These are phyloP conservation scores for Chionomys nivalis DNA, from an alignment of 2,113 vertebrate genomes.

Conservation along the genomic window DNA sequence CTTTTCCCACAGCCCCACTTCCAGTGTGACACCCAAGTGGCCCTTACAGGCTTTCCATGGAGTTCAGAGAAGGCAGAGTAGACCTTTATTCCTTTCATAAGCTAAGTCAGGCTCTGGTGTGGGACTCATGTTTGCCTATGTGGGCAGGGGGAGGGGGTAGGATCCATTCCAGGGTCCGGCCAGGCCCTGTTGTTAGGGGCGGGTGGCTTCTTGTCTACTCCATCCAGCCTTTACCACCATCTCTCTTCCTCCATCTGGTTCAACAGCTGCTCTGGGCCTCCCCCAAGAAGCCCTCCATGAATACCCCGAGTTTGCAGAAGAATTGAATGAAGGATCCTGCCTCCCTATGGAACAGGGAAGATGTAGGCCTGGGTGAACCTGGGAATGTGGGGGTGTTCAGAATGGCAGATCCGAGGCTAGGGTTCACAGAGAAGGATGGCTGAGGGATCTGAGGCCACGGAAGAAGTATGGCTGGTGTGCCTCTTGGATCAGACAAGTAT, in stretches of 20 bases:
- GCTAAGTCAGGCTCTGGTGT: neutral
- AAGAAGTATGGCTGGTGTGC: neutral
- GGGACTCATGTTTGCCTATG: neutral
- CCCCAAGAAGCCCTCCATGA: no score
- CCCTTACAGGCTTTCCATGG: neutral
- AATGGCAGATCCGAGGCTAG: neutral
- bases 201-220: neutral
- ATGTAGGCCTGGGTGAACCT: neutral
- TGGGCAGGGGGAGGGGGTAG: no score
- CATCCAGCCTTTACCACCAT: neutral
- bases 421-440: neutral
- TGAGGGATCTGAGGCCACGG: neutral
- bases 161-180: neutral
- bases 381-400: neutral
- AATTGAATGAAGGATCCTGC: neutral
- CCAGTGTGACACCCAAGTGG: neutral
- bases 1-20: neutral
- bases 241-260: neutral
- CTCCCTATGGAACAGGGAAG: neutral
- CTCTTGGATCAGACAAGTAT: neutral
- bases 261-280: neutral
- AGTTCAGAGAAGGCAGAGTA: neutral
- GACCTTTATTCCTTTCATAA: neutral
- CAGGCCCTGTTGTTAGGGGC: neutral
- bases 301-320: neutral